Percentiles rank a stretch among this genome's conserved stretches.
phyloP scores from a whole-genome alignment of 2,113 vertebrate genomes.

The Mus pahari region DNA sequence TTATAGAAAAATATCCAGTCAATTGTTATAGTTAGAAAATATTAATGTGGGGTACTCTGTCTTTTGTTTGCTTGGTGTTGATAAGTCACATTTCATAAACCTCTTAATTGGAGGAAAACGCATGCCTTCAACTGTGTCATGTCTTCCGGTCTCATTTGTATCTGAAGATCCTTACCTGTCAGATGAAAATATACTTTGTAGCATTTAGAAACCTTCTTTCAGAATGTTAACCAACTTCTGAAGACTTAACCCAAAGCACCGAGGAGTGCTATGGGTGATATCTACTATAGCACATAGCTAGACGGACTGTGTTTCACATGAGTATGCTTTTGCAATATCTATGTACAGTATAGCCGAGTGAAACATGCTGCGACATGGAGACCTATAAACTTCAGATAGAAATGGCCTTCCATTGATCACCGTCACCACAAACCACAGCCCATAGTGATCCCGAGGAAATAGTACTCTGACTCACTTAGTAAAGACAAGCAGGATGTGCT shows the following conservation, averaged over 20 bases:
- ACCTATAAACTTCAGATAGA: conserved; percentile 83
- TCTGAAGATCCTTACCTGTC: conserved; percentile 82
- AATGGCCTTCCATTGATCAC: conserved; percentile 77
- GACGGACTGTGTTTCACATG: neutral
- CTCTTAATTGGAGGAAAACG: conserved; percentile 81
- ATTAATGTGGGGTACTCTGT: conserved; percentile 72
- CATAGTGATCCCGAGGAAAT: conserved; percentile 50
- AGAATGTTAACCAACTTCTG: conserved; percentile 37
- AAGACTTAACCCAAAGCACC: conserved; percentile 8
- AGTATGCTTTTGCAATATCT: neutral
- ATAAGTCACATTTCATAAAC: conserved; percentile 76
- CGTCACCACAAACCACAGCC: conserved; percentile 49
- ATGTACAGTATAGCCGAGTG: conserved; percentile 49
- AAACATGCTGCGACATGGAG: conserved; percentile 57
- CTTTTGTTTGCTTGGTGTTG: conserved; percentile 82
- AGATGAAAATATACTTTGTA: conserved; percentile 42
- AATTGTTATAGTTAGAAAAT: conserved; percentile 46
- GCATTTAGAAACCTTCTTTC: conserved; percentile 26
- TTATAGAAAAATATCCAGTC: conserved; percentile 62
- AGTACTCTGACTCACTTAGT: neutral
- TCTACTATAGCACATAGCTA: neutral
- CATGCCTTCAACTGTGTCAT: conserved; percentile 84
- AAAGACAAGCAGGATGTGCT: conserved; percentile 19
- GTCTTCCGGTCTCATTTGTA: conserved; percentile 82
- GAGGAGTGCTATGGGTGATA: neutral